Evolutionary conservation across 2,797 vertebrate species (phyloP).

Genomic region (Karalla daura): DNA sequence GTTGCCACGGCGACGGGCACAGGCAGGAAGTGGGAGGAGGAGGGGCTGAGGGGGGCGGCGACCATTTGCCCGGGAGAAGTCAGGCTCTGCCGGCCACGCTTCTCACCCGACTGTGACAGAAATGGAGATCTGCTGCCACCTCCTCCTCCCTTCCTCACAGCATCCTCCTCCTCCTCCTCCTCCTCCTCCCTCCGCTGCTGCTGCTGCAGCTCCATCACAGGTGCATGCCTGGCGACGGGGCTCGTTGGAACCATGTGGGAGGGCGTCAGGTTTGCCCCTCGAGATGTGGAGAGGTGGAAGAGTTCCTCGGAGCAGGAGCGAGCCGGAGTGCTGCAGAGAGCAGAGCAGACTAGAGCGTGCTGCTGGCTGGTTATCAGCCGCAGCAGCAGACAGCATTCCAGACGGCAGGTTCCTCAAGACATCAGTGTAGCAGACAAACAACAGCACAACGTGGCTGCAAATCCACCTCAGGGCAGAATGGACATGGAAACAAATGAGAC

Average conservation of each 20-base stretch:
- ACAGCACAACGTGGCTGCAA: constrained; percentile 37
- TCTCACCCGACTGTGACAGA: constrained; percentile 60
- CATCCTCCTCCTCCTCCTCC: constrained; percentile 26
- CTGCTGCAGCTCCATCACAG: constrained; percentile 30
- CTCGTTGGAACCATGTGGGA: constrained; percentile 29
- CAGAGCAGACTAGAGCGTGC: constrained; percentile 69
- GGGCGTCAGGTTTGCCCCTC: constrained; percentile 19
- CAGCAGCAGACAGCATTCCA: constrained; percentile 59
- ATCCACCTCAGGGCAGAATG: constrained; percentile 24
- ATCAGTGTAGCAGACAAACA: constrained; percentile 51
- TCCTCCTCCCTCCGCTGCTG: constrained; percentile 29
- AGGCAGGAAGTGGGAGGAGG: constrained; percentile 59
- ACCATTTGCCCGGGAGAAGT: constrained; percentile 57
- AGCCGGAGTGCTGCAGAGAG: constrained; percentile 77
- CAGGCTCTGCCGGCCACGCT: constrained; percentile 26
- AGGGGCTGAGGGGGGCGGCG: constrained; percentile 34
- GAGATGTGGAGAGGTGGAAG: constrained; percentile 56
- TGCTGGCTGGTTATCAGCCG: constrained; percentile 52
- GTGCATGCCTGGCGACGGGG: constrained; percentile 35
- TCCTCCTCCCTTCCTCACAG: constrained; percentile 23
- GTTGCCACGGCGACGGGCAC: constrained; percentile 59
- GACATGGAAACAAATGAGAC: constrained; percentile 31
- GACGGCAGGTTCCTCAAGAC: constrained; percentile 24
- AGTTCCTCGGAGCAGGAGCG: constrained; percentile 79
- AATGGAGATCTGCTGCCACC: constrained; percentile 22